phyloP scores from a whole-genome alignment of 2,888 invertebrate species.

The Seladonia tumulorum region DNA sequence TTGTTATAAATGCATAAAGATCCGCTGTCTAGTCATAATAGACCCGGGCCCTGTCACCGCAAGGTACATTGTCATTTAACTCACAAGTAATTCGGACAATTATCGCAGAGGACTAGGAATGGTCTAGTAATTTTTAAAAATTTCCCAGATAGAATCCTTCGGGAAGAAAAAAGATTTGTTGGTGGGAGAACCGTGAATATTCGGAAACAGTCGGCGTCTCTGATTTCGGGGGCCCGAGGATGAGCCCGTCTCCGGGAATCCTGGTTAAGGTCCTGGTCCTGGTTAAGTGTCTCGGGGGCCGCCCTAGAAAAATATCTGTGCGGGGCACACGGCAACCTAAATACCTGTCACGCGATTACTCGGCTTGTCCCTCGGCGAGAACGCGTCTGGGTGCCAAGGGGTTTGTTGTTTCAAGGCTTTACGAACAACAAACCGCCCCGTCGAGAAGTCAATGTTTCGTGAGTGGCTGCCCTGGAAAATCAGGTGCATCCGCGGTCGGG shows the following conservation, averaged over 20 bases:
- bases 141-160: too few relatives aligned
- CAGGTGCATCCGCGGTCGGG: conserved; percentile 73
- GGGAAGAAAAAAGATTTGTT: too few relatives aligned
- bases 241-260: conserved; percentile 25
- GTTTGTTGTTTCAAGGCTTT: conserved; percentile 68
- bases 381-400: conserved; percentile 37
- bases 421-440: conserved; percentile 59
- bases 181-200: too few relatives aligned
- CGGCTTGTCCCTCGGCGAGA: not conserved
- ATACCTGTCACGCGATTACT: conserved; percentile 66
- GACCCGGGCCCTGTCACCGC: too few relatives aligned
- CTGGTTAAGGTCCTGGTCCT: conserved; percentile 20
- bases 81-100: too few relatives aligned
- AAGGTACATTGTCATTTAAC: too few relatives aligned
- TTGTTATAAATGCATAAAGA: too few relatives aligned
- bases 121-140: too few relatives aligned
- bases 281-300: conserved; percentile 5
- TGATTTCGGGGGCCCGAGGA: not conserved
- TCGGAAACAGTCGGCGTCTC: not conserved
- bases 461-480: conserved; percentile 67
- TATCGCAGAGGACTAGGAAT: too few relatives aligned
- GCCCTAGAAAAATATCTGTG: conserved; percentile 68
- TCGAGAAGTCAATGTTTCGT: conserved; percentile 67
- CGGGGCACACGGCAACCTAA: conserved; percentile 30
- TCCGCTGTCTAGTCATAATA: too few relatives aligned